Evolutionary conservation across 2,113 vertebrate species (phyloP).

Genomic region (Bujurquina vittata): DNA sequence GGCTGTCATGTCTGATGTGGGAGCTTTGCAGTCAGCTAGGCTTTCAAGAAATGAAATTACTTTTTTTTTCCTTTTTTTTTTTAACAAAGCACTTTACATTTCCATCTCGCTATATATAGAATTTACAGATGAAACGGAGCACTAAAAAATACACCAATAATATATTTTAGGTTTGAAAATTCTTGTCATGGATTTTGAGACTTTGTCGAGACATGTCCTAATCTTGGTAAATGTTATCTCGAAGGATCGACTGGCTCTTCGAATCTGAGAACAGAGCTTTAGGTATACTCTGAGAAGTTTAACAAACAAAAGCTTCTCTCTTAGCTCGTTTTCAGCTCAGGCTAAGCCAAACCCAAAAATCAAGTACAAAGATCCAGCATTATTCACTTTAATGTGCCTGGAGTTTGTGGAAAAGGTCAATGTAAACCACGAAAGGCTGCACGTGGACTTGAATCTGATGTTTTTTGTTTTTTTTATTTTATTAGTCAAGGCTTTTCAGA

Average conservation of each 20-base stretch:
- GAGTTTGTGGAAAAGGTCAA: constrained; percentile 78
- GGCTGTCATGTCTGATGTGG: constrained; percentile 14
- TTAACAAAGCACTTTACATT: neutral
- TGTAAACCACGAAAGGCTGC: constrained; percentile 63
- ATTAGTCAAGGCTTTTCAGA: constrained; percentile 53
- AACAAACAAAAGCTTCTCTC: constrained; percentile 73
- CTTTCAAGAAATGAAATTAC: neutral
- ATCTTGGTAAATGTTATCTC: constrained; percentile 27
- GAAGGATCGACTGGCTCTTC: neutral
- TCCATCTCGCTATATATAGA: neutral
- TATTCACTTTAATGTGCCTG: constrained; percentile 67
- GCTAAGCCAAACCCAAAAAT: constrained; percentile 51
- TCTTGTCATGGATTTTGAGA: neutral
- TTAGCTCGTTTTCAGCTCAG: constrained; percentile 44
- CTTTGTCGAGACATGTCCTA: constrained; percentile 16
- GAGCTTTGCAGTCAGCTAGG: neutral
- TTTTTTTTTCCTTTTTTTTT: constrained; percentile 6
- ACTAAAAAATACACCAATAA: neutral
- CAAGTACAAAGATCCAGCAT: constrained; percentile 74
- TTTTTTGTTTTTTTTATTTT: constrained; percentile 23
- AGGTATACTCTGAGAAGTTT: constrained; percentile 43
- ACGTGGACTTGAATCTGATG: constrained; percentile 73
- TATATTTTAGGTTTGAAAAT: neutral
- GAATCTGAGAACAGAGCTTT: constrained; percentile 40
- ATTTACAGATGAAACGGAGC: neutral